These are phyloP conservation scores for Tachysurus vachellii DNA, from an alignment of 2,113 vertebrate species.

Conservation along the genomic window DNA sequence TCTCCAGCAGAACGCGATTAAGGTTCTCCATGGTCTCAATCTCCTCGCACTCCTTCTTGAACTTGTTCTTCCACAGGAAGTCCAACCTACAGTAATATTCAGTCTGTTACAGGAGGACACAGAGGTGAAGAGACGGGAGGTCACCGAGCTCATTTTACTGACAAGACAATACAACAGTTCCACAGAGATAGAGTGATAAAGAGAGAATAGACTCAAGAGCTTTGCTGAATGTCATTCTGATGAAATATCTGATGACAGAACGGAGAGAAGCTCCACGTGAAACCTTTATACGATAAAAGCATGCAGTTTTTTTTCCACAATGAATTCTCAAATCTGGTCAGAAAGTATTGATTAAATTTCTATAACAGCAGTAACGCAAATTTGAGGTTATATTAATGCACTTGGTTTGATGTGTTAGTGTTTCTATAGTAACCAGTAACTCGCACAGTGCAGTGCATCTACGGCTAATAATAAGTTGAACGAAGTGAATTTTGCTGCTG, in stretches of 20 bases:
- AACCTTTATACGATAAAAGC: neutral
- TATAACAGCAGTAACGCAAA: neutral
- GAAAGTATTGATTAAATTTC: neutral
- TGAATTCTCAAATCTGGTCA: neutral
- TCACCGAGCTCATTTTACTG: constrained; percentile 87
- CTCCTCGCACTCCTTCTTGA: constrained; percentile 99
- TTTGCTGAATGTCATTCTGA: neutral
- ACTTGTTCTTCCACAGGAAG: constrained; percentile 99
- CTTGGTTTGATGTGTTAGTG: neutral
- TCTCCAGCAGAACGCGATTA: constrained; percentile 94
- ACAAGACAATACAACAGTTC: constrained; percentile 64
- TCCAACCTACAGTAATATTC: constrained; percentile 99
- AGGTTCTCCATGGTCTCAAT: constrained; percentile 99
- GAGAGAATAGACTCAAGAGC: neutral
- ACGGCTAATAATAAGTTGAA: neutral
- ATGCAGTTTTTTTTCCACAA: neutral
- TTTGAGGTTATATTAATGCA: neutral
- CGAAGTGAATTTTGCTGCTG: neutral
- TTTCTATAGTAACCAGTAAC: neutral
- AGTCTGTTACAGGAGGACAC: constrained; percentile 99
- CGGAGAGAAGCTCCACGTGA: neutral
- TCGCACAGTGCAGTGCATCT: neutral
- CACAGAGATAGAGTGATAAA: constrained; percentile 2
- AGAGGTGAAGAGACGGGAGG: constrained; percentile 83
- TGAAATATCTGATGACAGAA: constrained; percentile 1